phyloP scores from a whole-genome alignment of 2,797 vertebrate genomes.

The Thamnophis elegans region DNA sequence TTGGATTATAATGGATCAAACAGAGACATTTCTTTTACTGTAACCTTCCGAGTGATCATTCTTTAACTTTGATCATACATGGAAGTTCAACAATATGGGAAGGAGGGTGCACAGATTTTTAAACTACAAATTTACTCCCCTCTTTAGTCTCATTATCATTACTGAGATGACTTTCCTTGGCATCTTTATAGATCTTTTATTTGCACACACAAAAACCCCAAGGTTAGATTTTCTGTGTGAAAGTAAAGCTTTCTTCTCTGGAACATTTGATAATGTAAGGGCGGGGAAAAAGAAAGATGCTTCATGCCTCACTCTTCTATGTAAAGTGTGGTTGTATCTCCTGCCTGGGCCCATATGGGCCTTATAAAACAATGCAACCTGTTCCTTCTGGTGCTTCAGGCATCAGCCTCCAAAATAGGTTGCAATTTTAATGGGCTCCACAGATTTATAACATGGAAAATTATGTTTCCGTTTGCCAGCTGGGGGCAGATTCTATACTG shows the following conservation, averaged over 20 bases:
- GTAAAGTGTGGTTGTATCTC: neutral
- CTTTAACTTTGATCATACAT: constrained; percentile 1
- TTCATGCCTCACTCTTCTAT: constrained; percentile 8
- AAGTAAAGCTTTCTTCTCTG: neutral
- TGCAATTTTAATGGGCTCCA: constrained; percentile 20
- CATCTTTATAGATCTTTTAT: constrained; percentile 2
- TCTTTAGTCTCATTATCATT: neutral
- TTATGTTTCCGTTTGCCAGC: neutral
- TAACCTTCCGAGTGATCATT: neutral
- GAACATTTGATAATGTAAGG: constrained; percentile 8
- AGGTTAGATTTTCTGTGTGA: neutral
- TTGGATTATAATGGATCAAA: neutral
- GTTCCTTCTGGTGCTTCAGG: neutral
- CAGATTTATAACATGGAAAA: neutral
- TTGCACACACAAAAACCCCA: neutral
- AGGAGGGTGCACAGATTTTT: neutral
- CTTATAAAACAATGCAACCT: constrained; percentile 11
- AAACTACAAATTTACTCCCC: neutral
- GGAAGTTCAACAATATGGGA: neutral
- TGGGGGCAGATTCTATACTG: constrained; percentile 49
- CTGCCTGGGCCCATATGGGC: constrained; percentile 4
- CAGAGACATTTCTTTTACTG: neutral
- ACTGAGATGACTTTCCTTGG: neutral
- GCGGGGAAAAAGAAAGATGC: neutral
- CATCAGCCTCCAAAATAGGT: constrained; percentile 14